Percentiles rank a stretch among this genome's conserved stretches.
These are phyloP conservation scores for Chlamydotis undulata DNA, from an alignment of 2,113 vertebrate species.

Conservation along the genomic window DNA sequence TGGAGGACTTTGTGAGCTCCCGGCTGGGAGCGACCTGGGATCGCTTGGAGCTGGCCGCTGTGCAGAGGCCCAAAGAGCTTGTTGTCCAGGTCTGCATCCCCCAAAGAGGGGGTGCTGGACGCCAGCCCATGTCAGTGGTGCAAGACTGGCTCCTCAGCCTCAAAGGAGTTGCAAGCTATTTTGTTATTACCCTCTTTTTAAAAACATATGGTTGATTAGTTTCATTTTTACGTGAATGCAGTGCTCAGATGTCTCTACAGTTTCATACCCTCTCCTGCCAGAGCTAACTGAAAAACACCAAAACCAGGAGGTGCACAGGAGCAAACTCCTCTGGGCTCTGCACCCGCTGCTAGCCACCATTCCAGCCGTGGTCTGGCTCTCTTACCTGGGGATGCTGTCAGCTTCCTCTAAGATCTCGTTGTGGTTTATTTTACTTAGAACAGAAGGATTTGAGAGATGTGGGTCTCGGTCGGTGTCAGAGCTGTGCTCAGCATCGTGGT, in stretches of 20 bases:
- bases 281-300: neutral
- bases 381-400: neutral
- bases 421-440: neutral
- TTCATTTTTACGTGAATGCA: conserved; percentile 28
- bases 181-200: neutral
- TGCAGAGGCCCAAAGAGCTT: neutral
- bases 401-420: neutral
- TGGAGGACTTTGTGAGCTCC: neutral
- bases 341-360: neutral
- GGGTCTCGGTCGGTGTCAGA: neutral
- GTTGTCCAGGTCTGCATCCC: neutral
- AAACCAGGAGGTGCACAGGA: neutral
- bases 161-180: neutral
- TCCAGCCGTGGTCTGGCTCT: neutral
- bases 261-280: conserved; percentile 13
- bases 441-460: neutral
- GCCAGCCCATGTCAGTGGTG: neutral
- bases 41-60: neutral
- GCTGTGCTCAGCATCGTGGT: neutral
- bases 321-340: neutral
- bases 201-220: conserved; percentile 9
- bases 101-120: neutral
- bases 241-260: neutral
- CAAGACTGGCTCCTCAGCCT: neutral
- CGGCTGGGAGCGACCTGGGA: neutral